Evolutionary conservation across 2,888 invertebrate species (phyloP).

Genomic region (Cephus runcator): DNA sequence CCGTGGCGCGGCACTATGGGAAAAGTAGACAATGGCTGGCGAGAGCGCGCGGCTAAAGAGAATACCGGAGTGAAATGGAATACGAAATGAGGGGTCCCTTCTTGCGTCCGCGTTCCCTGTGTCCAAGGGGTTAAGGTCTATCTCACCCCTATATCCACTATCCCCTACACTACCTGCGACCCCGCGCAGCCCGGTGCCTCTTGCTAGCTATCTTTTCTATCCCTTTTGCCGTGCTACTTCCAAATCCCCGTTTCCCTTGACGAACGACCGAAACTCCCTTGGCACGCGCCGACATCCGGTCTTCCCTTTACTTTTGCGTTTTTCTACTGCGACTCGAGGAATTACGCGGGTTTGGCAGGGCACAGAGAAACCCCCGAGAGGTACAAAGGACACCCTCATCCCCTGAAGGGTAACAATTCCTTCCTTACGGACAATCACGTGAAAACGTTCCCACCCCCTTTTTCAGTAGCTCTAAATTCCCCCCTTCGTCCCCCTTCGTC

Average conservation of each 20-base stretch:
- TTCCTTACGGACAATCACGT: constrained; percentile 24
- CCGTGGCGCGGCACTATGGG: constrained; percentile 34
- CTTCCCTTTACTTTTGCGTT: constrained; percentile 44
- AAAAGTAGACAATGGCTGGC: constrained; percentile 58
- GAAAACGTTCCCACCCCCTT: constrained; percentile 21
- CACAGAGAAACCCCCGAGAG: constrained; percentile 53
- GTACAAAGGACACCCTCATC: constrained; percentile 60
- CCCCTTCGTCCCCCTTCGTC: too few species aligned
- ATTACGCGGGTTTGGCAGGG: not conserved
- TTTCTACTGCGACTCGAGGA: constrained; percentile 37
- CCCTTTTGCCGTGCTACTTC: constrained; percentile 13
- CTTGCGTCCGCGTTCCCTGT: constrained; percentile 33
- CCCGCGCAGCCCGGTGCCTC: constrained; percentile 5
- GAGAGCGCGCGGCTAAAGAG: constrained; percentile 52
- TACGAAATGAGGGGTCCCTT: constrained; percentile 57
- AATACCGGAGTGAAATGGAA: constrained; percentile 61
- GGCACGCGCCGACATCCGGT: constrained; percentile 41
- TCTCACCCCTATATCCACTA: constrained; percentile 11
- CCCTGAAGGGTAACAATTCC: constrained; percentile 57
- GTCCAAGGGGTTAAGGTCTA: constrained; percentile 1
- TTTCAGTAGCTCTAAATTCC: not conserved
- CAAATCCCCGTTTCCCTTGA: not conserved
- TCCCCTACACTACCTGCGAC: constrained; percentile 4
- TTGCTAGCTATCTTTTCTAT: constrained; percentile 15
- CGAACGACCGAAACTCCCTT: constrained; percentile 24